These are phyloP conservation scores for Eupeodes corollae DNA, from an alignment of 1,140 invertebrate genomes.

Conservation along the genomic window DNA sequence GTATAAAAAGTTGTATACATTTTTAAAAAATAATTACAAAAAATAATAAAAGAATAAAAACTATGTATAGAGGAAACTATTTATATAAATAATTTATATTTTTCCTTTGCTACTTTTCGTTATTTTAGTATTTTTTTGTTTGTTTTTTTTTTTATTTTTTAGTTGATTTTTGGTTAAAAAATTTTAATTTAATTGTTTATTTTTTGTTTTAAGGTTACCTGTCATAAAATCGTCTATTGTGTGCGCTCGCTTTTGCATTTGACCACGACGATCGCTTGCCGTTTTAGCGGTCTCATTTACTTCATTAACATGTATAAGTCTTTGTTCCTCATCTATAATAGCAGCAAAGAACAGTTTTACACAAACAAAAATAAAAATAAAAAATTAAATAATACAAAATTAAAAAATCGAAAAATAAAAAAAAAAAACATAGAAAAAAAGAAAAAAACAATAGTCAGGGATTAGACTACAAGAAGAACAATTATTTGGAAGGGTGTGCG, in stretches of 20 bases:
- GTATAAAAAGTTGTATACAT: no score
- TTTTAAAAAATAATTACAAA: no score
- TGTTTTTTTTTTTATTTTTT: neutral
- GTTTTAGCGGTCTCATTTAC: neutral
- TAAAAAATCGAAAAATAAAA: neutral
- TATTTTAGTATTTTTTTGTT: neutral
- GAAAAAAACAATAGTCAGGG: no score
- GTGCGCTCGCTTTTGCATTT: slow-evolving; percentile 7
- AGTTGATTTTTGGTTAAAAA: neutral
- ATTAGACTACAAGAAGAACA: neutral
- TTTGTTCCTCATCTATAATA: slow-evolving; percentile 6
- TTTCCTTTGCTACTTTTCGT: neutral
- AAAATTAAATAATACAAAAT: neutral
- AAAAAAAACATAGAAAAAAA: no score
- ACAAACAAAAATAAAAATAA: neutral
- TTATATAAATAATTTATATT: slow-evolving; percentile 2
- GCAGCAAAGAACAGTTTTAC: neutral
- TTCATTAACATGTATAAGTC: neutral
- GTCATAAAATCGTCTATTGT: slow-evolving; percentile 11
- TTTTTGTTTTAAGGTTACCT: slow-evolving; percentile 4
- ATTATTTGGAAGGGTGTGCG: neutral
- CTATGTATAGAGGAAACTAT: no score
- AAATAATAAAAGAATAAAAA: no score
- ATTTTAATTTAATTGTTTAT: neutral
- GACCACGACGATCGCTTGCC: neutral